These are phyloP conservation scores for Spondyliosoma cantharus DNA, from an alignment of 2,797 vertebrate species.

Conservation along the genomic window DNA sequence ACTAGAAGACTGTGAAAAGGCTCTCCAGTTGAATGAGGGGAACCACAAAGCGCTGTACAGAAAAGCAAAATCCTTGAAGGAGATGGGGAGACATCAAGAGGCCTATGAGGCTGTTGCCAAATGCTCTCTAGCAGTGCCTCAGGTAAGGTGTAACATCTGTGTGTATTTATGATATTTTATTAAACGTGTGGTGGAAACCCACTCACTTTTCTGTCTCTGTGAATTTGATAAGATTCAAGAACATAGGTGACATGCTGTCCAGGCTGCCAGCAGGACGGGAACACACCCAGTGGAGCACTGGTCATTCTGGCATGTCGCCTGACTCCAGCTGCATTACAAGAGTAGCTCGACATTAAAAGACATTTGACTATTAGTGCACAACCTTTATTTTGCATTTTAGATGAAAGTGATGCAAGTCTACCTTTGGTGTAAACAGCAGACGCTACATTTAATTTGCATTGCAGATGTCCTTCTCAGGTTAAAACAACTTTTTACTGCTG, in stretches of 20 bases:
- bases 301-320: background rate
- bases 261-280: background rate
- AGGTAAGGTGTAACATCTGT: slow-evolving; percentile 81
- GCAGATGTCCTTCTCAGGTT: background rate
- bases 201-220: background rate
- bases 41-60: slow-evolving; percentile 94
- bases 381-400: background rate
- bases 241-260: slow-evolving; percentile 1
- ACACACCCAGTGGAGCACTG: background rate
- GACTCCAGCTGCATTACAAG: background rate
- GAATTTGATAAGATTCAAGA: slow-evolving; percentile 10
- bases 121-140: slow-evolving; percentile 94
- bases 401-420: background rate
- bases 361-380: background rate
- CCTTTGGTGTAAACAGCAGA: background rate
- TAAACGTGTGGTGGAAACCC: background rate
- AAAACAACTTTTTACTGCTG: background rate
- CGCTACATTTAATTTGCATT: background rate
- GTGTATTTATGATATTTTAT: slow-evolving; percentile 8
- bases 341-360: background rate
- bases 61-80: slow-evolving; percentile 92
- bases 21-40: slow-evolving; percentile 89
- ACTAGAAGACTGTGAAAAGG: slow-evolving; percentile 92
- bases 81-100: slow-evolving; percentile 90
- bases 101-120: slow-evolving; percentile 96